Evolutionary conservation across 1,140 invertebrate species (phyloP), one percentile per base, ranked within the genome.

Genomic region (Drosophila subobscura): DNA sequence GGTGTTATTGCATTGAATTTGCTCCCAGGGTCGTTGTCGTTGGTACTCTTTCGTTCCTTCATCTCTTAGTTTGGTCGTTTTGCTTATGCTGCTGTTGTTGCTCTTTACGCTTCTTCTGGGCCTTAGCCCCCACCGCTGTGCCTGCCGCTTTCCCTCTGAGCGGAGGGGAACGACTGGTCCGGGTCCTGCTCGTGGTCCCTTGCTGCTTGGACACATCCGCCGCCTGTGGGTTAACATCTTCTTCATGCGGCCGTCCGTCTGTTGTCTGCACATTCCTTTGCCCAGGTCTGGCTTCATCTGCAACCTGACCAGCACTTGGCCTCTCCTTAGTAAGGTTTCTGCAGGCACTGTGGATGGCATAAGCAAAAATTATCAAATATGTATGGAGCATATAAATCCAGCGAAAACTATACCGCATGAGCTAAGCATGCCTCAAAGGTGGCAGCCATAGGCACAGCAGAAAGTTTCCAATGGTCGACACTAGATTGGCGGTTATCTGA

Each of bases 11-110:
- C 79, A 77, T 68, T 68, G 55, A 74, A 77, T 77, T 65, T 81
- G 84, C 79, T 89, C 71, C 77, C 86, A 89, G 80, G 80, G 86
- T 86, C 80, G 68, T 37, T 56, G 22, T 37, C 49, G 64, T 47
- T 58, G 71, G n/a, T 14, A 16, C 56, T 66, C 25, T 65, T 74
- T 54, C 61, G 55, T 79, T 75, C 50, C 56, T 64, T 12, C 40
- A 58, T 37, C 33, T 68, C 58, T 66, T 50, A 40, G 58, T 44
- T 63, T 54, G 61, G 74, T 72, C 57, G 71, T 51, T 73, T 73
- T 73, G 71, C 65, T 73, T 73, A 64, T 52, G 70, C 52, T 73
- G 58, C 68, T 63, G 57, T 37, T 25, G 52, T 14, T 57, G 64
- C 47, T 63, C 29, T 50, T 70, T 52, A 45, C 50, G 63, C 51